Conservation (phyloP, 2,797 vertebrate genomes). For the Menidia menidia region DNA sequence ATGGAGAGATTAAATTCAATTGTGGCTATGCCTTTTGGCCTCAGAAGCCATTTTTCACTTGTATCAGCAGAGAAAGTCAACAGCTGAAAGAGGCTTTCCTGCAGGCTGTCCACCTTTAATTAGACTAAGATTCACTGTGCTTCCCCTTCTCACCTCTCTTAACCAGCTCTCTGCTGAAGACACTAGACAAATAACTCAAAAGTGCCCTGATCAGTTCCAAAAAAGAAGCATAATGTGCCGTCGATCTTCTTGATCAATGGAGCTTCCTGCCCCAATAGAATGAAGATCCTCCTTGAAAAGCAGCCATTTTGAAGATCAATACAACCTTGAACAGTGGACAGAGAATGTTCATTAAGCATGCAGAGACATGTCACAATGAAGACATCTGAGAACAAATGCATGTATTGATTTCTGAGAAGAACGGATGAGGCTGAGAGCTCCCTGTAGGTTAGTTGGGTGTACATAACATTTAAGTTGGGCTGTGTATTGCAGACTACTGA, state of each 20-base stretch:
- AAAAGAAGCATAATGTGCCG: conserved; percentile 44
- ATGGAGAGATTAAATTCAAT: too few species aligned
- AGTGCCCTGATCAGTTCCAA: conserved; percentile 17
- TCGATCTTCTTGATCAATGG: conserved; percentile 57
- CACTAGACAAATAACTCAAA: conserved; percentile 47
- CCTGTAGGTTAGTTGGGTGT: conserved; percentile 18
- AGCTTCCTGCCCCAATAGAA: conserved; percentile 12
- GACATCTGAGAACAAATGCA: conserved; percentile 65
- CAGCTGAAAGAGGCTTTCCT: conserved; percentile 11
- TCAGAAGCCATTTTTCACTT: too few species aligned
- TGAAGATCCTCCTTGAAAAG: conserved; percentile 48
- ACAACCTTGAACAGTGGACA: conserved; percentile 42
- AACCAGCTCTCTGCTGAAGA: conserved; percentile 52
- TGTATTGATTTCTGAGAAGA: conserved; percentile 53
- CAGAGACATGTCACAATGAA: conserved; percentile 66
- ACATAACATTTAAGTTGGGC: conserved; percentile 28
- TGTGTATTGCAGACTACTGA: conserved; percentile 22
- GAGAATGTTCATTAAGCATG: conserved; percentile 65
- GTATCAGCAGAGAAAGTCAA: too few species aligned
- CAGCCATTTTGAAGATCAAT: conserved; percentile 58
- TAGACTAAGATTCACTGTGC: conserved; percentile 62
- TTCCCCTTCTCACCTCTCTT: conserved; percentile 52
- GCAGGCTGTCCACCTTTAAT: conserved; percentile 46
- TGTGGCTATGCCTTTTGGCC: too few species aligned
- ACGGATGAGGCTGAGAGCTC: conserved; percentile 9